Evolutionary conservation across 2,113 vertebrate species (phyloP), one percentile per base, ranked within the genome.

Genomic region (Meriones unguiculatus): DNA sequence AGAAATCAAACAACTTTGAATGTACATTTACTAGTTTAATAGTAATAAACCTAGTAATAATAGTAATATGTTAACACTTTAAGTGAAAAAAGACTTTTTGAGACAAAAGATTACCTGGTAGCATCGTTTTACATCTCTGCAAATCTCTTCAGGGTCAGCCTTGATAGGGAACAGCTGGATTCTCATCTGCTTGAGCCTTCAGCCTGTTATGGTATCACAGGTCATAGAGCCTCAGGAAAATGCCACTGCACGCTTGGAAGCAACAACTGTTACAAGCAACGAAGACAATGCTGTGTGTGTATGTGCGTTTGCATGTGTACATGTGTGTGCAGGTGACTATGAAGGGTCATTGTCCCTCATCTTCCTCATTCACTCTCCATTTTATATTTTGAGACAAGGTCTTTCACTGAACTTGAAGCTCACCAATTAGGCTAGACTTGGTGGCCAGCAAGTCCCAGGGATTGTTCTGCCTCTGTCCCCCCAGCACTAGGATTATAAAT

Each of bases 81-180:
- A 22, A 41, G 54, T 92, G 38, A 38, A 93, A 64, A 69, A 88
- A 41, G 62, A 77, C 69, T 88, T 50, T 80, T 89, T 35, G 54
- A 84, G 84, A 77, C 52, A 65, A 93, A 92, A 77, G 73, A 50
- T 85, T 70, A 82, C 82, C 24, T 67, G 81, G 69, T 38, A 46
- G 52, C 54, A 59, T 59, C 38, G 8, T 77, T 87, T 76, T 70
- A 62, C 41, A 52, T 88, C 46, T 78, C 70, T 84, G n/a, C 12
- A 25, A 38, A 73, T 84, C 75, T 57, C 86, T 76, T 64, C 70
- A 59, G 85, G 25, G 35, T 87, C 46, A 78, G n/a, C 70, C 54
- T 88, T 67, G 41, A 73, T 59, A 41, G 73, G 38, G 72, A 88
- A 84, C 54, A 67, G 70, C 59, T 95, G 84, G 32, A 57, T 72